phyloP scores from a whole-genome alignment of 2,113 vertebrate genomes.

The Crotalus horridus region DNA sequence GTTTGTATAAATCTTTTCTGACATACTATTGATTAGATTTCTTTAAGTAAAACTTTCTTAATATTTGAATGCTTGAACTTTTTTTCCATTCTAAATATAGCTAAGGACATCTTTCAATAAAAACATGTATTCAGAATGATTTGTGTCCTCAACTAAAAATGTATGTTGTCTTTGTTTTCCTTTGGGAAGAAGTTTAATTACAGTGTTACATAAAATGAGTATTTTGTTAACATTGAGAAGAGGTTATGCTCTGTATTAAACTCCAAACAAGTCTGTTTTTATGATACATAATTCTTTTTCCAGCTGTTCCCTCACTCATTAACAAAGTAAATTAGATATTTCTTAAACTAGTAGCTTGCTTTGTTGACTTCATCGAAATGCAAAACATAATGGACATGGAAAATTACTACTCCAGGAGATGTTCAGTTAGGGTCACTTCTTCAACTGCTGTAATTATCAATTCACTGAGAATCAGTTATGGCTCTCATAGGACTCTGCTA shows the following conservation, averaged over 20 bases:
- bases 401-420: constrained; percentile 31
- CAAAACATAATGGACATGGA: constrained; percentile 37
- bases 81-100: not conserved
- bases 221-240: constrained; percentile 46
- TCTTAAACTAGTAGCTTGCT: constrained; percentile 38
- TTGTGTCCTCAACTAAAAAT: constrained; percentile 2
- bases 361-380: constrained; percentile 39
- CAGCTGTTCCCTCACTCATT: constrained; percentile 44
- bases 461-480: constrained; percentile 41
- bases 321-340: constrained; percentile 51
- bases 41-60: not conserved
- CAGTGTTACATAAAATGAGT: constrained; percentile 25
- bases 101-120: constrained; percentile 9
- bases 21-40: not conserved
- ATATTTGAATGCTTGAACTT: not conserved
- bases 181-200: constrained; percentile 10
- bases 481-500: constrained; percentile 27
- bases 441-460: not conserved
- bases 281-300: constrained; percentile 55
- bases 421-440: constrained; percentile 19
- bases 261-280: constrained; percentile 49
- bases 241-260: constrained; percentile 42
- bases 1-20: not conserved
- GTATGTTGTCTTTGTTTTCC: constrained; percentile 18
- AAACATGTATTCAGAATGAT: constrained; percentile 12